Base-by-base conservation (phyloP, 2,888 invertebrate species). In the Chelonus formosanus region DNA sequence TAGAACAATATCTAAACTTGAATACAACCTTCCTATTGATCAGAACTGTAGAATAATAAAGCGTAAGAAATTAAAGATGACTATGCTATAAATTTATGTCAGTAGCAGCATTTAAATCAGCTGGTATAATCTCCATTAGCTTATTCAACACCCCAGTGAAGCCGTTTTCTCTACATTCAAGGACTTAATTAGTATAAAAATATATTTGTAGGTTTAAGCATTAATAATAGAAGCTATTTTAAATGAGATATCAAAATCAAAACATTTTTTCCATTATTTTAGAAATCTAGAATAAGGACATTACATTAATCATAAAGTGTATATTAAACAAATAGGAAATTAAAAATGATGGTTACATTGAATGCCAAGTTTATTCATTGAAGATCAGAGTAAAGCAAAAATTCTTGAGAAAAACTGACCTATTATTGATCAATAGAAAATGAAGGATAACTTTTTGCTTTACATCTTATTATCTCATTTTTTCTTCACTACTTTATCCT, bases 231-330 rank as follows among this genome's bases (percentile, higher is more conserved):
- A 10, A 4, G 32, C 4, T 65, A 58, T 44, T 60, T 61, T 36
- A 55, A 40, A 31, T 43, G 53, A 45, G 74, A 71, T 74, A 75
- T 72, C 76, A 73, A 74, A 69, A 68, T 67, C 66, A 36, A 56
- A 47, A 45, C 45, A 52, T 58, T 71, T 75, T 80, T 77, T 77
- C 79, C 77, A 73, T 70, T 59, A 68, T 72, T 78, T 81, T 80
- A 80, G 82, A 83, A 82, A 82, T 82, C 82, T 74, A 74, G 75
- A 74, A 63, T 80, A 80, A 82, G 80, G 82, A 78, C 81, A 40
- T 40, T 40, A 4, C 1, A 40, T 40, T 70, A 69, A 68, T 48
- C 20, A 40, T 40, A 4, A 40, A 40, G 6, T 4, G 40, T 6
- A 6, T 5, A 40, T 1, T 6, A 1, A 40, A 40, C 40, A 6